Conservation (phyloP, 2,888 invertebrate genomes). For the Scrobipalpa atriplicella region DNA sequence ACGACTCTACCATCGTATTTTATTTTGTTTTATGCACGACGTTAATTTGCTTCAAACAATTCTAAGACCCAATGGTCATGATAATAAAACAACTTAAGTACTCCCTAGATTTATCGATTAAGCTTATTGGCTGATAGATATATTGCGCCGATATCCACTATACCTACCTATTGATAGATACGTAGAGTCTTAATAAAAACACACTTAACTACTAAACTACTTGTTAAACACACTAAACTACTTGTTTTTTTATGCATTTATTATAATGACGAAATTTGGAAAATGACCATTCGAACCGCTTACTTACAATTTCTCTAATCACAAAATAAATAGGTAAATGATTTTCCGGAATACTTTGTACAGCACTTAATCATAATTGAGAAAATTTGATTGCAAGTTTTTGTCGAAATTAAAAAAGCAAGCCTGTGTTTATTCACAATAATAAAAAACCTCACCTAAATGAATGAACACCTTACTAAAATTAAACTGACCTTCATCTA, state of each 20-base stretch:
- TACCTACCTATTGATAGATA: no score
- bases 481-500: constrained; percentile 19
- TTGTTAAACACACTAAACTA: no score
- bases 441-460: constrained; percentile 16
- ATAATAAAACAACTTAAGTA: not conserved
- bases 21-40: not conserved
- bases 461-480: not conserved
- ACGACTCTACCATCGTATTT: not conserved
- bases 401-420: not conserved
- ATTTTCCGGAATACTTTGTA: no score
- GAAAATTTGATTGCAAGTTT: not conserved
- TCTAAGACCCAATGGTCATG: not conserved
- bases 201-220: no score
- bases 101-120: not conserved
- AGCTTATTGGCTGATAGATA: not conserved
- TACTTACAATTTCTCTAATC: no score
- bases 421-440: not conserved
- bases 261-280: no score
- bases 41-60: not conserved
- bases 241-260: no score
- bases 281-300: no score
- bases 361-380: not conserved
- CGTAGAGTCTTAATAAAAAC: no score
- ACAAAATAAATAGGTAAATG: no score
- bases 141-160: no score